phyloP scores from a whole-genome alignment of 30 jellyfish, hydroid and myxozoan genomes.

The Hydractinia echinata region DNA sequence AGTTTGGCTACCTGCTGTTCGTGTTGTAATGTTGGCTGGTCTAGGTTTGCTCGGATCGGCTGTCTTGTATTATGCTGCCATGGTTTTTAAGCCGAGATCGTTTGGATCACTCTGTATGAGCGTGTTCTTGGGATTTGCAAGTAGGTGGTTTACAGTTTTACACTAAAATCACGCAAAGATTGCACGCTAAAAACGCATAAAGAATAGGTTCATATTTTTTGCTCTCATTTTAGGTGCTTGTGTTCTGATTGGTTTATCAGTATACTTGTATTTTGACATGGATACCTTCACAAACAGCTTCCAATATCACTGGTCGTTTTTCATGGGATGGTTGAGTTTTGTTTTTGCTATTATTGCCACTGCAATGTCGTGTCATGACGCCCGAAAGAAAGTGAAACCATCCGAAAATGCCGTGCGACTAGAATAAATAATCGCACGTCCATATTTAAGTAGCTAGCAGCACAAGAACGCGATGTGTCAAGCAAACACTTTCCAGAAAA shows the following conservation, averaged over 20 bases:
- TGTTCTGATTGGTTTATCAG: slow-evolving; percentile 15
- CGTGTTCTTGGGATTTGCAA: neutral
- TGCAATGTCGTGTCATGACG: slow-evolving; percentile 7
- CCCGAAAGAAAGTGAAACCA: neutral
- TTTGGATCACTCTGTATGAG: slow-evolving; percentile 19
- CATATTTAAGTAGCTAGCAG: too few species aligned
- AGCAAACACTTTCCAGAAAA: too few species aligned
- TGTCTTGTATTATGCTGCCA: neutral
- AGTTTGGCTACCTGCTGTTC: neutral
- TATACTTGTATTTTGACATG: neutral
- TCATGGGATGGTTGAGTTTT: slow-evolving; percentile 24
- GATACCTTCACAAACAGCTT: slow-evolving; percentile 25
- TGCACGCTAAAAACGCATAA: neutral
- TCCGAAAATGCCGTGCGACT: slow-evolving; percentile 21
- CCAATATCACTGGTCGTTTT: slow-evolving; percentile 15
- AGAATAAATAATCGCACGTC: neutral
- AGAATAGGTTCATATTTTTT: neutral
- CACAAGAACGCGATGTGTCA: too few species aligned
- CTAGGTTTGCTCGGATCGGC: neutral
- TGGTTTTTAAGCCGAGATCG: slow-evolving; percentile 4
- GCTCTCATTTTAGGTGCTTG: slow-evolving; percentile 7
- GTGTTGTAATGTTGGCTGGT: neutral
- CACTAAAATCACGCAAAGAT: neutral
- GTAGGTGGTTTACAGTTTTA: neutral
- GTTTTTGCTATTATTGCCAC: slow-evolving; percentile 6